phyloP scores from a whole-genome alignment of 64 coral and sea anemone genomes.

The Catalaphyllia jardinei region DNA sequence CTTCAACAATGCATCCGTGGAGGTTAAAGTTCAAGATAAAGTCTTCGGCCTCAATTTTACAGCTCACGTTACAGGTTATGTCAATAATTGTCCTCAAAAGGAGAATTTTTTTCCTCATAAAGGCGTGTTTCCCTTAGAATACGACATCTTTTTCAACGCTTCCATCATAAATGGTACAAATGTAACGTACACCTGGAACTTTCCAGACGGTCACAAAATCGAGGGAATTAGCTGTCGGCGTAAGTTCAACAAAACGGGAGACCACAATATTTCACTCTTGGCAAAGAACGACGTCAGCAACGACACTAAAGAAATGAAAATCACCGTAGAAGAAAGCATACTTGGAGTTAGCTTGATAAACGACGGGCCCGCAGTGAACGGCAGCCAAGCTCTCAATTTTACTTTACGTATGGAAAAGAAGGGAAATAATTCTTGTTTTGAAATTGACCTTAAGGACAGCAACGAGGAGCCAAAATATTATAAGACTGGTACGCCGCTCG shows the following conservation, averaged over 20 bases:
- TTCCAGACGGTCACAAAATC: neutral
- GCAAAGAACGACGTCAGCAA: conserved; percentile 29
- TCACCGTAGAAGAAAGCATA: conserved; percentile 21
- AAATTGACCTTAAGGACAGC: neutral
- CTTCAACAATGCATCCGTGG: neutral
- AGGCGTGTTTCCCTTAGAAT: conserved; percentile 11
- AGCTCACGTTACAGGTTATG: neutral
- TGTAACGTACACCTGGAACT: conserved; percentile 22
- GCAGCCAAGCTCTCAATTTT: neutral
- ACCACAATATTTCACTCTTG: neutral
- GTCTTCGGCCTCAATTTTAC: neutral
- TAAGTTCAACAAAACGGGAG: neutral
- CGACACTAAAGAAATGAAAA: neutral
- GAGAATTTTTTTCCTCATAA: neutral
- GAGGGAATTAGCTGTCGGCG: neutral
- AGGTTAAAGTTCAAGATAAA: conserved; percentile 34
- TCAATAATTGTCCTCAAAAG: neutral
- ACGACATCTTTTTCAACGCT: conserved; percentile 10
- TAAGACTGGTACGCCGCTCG: neutral
- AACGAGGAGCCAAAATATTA: too few relatives aligned
- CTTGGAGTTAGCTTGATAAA: neutral
- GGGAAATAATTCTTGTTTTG: neutral
- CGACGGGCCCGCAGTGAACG: neutral
- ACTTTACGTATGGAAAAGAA: neutral
- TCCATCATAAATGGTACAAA: conserved; percentile 38